Evolutionary conservation across 2,888 invertebrate genomes (phyloP), one percentile per base, ranked within the genome.

Genomic region (Parapristionchus giblindavisi): DNA sequence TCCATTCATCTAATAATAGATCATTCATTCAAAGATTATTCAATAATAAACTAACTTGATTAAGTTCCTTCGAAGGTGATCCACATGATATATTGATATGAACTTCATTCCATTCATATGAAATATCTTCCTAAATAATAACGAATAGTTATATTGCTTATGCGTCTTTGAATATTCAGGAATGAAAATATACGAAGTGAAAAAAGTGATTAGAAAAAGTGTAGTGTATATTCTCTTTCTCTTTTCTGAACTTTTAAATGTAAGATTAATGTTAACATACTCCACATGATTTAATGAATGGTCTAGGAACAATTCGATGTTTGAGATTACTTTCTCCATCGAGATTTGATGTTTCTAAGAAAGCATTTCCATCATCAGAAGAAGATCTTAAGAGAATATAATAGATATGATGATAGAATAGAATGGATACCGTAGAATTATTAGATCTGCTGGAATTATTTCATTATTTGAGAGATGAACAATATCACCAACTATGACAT

Each of bases 281-380:
- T n/a, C n/a, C n/a, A n/a, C n/a, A n/a, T n/a, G n/a, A n/a, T n/a
- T n/a, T n/a, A n/a, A 92, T 83, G 21, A 48, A 27, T 11, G 29
- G 8, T 48, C 48, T 68, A 8, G 51, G 68, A 27, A 68, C 48
- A 14, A 24, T 6, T 27, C 96, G 91, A 88, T 94, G 94, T 89
- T 96, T 96, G 77, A 96, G 91, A 90, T 96, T 96, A 61, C 94
- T 94, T 90, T 96, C 96, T 14, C 96, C 96, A 88, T 96, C 96
- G 87, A 96, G 90, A 90, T 96, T 96, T 88, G 95, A 94, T 0
- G 96, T 96, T 89, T 96, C 96, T 82, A 96, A 92, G 89, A 94
- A 95, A 88, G 63, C 63, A 36, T 63, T 32, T 6, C 63, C 63
- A 17, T 29, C 38, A 8, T 63, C 63, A 63, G 8, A 29, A 8